A percentile compares a stretch with the other conserved stretches of the same genome.
phyloP scores from a whole-genome alignment of 2,888 invertebrate genomes.

The Synanthedon vespiformis region DNA sequence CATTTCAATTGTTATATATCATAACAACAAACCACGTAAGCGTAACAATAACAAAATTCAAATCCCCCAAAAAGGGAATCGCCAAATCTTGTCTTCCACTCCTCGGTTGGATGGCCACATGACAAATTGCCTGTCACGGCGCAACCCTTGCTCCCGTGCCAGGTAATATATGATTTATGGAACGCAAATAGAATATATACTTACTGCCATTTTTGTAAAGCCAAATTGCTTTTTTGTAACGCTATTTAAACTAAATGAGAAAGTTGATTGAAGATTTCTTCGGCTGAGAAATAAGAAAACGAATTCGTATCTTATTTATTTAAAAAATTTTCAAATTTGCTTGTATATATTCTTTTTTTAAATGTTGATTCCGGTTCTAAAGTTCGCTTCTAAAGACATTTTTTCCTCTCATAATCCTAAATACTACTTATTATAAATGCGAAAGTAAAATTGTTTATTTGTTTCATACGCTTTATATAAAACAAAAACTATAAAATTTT shows the following conservation, averaged over 20 bases:
- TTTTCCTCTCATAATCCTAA: no score
- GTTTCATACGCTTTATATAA: no score
- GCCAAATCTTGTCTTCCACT: slow-evolving; percentile 32
- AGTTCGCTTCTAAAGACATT: no score
- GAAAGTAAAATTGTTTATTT: no score
- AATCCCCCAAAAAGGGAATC: slow-evolving; percentile 39
- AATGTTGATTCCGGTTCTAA: no score
- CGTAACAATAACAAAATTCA: slow-evolving; percentile 53
- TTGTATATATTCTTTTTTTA: no score
- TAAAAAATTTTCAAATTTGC: no score
- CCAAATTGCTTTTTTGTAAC: slow-evolving; percentile 2
- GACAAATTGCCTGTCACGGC: slow-evolving; percentile 62
- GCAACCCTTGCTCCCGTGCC: slow-evolving; percentile 12
- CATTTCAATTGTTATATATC: no score
- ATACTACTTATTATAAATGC: no score
- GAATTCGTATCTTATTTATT: no score
- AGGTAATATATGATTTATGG: slow-evolving; percentile 67
- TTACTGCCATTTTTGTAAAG: slow-evolving; percentile 1
- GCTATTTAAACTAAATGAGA: not conserved
- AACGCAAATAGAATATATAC: slow-evolving; percentile 39
- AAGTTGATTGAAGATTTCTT: not conserved
- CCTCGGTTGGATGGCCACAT: slow-evolving; percentile 44
- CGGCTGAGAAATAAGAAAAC: no score
- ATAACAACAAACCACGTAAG: slow-evolving; percentile 16
- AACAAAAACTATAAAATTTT: no score